Evolutionary conservation across 2,113 vertebrate species (phyloP).

Genomic region (Chauna torquata): DNA sequence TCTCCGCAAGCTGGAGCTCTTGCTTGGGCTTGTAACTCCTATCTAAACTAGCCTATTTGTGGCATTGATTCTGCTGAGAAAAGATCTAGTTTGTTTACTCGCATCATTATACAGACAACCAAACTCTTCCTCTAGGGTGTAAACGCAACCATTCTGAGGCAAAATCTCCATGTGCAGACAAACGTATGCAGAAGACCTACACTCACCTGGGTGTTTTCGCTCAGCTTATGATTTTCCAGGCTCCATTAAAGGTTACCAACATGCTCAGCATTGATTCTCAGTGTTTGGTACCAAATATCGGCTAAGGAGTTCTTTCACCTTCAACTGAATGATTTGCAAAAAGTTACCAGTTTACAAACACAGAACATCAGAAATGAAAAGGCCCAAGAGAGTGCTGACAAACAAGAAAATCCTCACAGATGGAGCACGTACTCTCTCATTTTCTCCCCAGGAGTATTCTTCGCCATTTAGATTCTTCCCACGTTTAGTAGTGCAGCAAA

Average conservation of each 20-base stretch:
- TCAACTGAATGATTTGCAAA: neutral
- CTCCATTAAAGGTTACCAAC: neutral
- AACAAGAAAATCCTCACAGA: conserved; percentile 42
- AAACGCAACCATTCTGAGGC: neutral
- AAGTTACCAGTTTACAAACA: conserved; percentile 11
- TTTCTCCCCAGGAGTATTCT: conserved; percentile 21
- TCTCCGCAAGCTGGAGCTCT: neutral
- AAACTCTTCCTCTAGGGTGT: neutral
- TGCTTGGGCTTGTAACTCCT: no score
- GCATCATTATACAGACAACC: neutral
- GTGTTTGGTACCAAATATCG: conserved; percentile 4
- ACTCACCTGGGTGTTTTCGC: neutral
- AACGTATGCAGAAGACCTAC: neutral
- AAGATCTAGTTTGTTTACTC: neutral
- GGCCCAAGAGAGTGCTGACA: neutral
- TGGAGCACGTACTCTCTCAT: conserved; percentile 5
- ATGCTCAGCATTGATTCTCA: neutral
- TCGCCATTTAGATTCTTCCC: neutral
- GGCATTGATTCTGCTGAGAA: neutral
- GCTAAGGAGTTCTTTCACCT: neutral
- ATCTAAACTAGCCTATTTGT: neutral
- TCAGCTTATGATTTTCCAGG: neutral
- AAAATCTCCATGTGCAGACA: neutral
- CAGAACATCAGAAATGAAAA: neutral
- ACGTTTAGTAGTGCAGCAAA: neutral